Evolutionary conservation across 1,140 invertebrate species (phyloP).

Genomic region (Drosophila serrata): DNA sequence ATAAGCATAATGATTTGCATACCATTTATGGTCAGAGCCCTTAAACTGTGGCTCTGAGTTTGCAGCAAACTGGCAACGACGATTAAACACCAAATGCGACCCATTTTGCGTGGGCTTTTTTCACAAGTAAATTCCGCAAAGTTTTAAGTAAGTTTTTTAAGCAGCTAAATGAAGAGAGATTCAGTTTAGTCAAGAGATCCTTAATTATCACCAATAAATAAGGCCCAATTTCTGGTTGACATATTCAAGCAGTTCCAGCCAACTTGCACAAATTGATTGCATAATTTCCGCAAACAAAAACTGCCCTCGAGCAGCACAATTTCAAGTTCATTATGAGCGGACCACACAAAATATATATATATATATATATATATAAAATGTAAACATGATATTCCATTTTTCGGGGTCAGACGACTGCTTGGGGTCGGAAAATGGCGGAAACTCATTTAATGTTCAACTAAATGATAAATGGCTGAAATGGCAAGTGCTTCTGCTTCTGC

Average conservation of each 20-base stretch:
- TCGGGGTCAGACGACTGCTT: constrained; percentile 14
- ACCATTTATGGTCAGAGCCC: constrained; percentile 58
- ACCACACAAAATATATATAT: constrained; percentile 18
- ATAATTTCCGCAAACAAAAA: constrained; percentile 75
- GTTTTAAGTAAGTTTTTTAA: constrained; percentile 5
- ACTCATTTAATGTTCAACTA: constrained; percentile 73
- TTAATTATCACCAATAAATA: constrained; percentile 17
- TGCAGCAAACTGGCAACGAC: constrained; percentile 71
- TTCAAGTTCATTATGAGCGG: constrained; percentile 73
- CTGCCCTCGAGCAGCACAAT: constrained; percentile 45
- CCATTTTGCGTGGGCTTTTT: constrained; percentile 47
- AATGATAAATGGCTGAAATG: constrained; percentile 76
- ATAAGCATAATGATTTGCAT: constrained; percentile 33
- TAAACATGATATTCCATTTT: constrained; percentile 40
- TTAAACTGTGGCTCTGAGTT: constrained; percentile 65
- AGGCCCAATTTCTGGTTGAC: constrained; percentile 44
- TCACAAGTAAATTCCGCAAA: constrained; percentile 1
- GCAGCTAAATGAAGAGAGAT: constrained; percentile 16
- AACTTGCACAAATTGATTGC: constrained; percentile 80
- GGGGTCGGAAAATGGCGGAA: constrained; percentile 71
- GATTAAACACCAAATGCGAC: constrained; percentile 64
- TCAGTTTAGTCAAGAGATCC: constrained; percentile 3
- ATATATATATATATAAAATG: constrained; percentile 28
- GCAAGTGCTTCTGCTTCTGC: constrained; percentile 26
- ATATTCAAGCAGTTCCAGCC: constrained; percentile 56